Conservation (phyloP, 2,113 vertebrate species). For the Scolopax mira region DNA sequence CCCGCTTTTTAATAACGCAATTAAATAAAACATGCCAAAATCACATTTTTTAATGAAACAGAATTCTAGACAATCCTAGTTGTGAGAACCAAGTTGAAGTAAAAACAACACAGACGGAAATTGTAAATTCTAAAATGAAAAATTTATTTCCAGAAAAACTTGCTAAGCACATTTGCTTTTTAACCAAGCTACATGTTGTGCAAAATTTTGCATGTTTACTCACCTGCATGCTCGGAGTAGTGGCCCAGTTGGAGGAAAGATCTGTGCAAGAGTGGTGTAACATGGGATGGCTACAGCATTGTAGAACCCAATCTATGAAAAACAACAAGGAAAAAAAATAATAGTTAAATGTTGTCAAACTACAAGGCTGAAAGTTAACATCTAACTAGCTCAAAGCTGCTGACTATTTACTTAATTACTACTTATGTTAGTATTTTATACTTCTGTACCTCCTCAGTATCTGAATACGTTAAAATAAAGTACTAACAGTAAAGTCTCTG, state of each 20-base stretch:
- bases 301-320: constrained; percentile 91
- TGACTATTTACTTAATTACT: neutral
- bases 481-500: neutral
- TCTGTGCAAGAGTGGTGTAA: constrained; percentile 89
- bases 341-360: neutral
- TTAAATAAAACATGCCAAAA: neutral
- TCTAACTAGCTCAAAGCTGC: neutral
- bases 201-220: neutral
- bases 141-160: neutral
- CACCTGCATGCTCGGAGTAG: constrained; percentile 92
- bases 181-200: neutral
- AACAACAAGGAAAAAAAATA: neutral
- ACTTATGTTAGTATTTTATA: neutral
- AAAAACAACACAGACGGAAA: neutral
- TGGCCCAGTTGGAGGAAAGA: constrained; percentile 87
- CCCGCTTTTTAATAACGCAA: neutral
- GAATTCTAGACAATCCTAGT: neutral
- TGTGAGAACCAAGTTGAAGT: neutral
- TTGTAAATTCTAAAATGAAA: neutral
- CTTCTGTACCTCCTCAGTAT: neutral
- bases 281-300: constrained; percentile 96
- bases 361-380: neutral
- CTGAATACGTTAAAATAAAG: neutral
- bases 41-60: neutral
- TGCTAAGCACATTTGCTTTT: neutral